Base-by-base conservation (phyloP, 2,797 vertebrate genomes). In the Phataginus tetradactyla region DNA sequence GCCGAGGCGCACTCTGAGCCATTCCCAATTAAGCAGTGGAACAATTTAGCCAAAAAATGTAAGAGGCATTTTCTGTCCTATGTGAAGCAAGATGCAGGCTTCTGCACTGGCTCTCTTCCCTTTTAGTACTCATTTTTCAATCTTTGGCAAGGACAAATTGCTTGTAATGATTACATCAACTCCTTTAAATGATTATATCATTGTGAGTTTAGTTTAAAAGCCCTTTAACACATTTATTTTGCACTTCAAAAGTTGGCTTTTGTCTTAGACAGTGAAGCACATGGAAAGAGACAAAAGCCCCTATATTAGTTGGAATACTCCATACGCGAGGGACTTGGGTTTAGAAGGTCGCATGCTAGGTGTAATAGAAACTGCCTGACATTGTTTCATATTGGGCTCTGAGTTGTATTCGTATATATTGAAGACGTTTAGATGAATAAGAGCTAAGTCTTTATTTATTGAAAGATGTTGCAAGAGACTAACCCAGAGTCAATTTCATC, bases 1-100 rank as follows among this genome's bases (percentile, higher is more conserved):
- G 79, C 95, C 97, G 96, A 94, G 94, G 96, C 95, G 97, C 97
- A 98, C 97, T 96, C 98, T 68, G 95, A 96, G 91, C 93, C 94
- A 53, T 96, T 98, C 95, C 96, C 97, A 98, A 97, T 98, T 98
- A 98, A 97, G 94, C 96, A 95, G 96, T 84, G 95, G 96, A 97
- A 98, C 97, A 98, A 96, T 90, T 90, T 95, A 98, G 96, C 96
- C 97, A 98, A 97, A 97, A 98, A 96, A 95, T 29, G n/a, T 95
- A 63, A 91, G 93, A 97, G 95, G 87, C 81, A 69, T 90, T 98
- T 95, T 98, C 23, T 86, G 83, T 89, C 91, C 92, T 83, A 49
- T 90, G 85, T 17, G 57, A 96, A 97, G 90, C 86, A 92, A 95
- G 91, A 97, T 64, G 77, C 90, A 89, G 83, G n/a, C 63, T 98